Evolutionary conservation across 30 jellyfish, hydroid and myxozoan genomes (phyloP).

Genomic region (Hydra vulgaris): DNA sequence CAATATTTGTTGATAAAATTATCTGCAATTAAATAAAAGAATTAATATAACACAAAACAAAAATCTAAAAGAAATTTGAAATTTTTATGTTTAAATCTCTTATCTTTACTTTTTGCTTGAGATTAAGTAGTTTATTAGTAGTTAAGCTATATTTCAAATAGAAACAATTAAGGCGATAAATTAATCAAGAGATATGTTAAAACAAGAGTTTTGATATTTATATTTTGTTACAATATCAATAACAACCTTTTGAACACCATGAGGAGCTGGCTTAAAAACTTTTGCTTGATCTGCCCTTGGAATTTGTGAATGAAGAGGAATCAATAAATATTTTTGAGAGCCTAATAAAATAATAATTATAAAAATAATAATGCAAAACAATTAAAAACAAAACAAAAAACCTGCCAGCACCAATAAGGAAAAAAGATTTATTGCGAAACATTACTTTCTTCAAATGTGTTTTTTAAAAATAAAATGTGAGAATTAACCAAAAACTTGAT

Average conservation of each 20-base stretch:
- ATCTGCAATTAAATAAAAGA: conserved; percentile 29
- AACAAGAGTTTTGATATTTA: too few species aligned
- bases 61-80: too few species aligned
- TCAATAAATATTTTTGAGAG: conserved; percentile 34
- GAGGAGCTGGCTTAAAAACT: conserved; percentile 86
- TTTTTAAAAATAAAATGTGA: not conserved
- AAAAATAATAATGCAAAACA: not conserved
- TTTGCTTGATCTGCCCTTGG: conserved; percentile 88
- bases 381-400: not conserved
- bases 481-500: conserved; percentile 65
- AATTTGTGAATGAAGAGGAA: conserved; percentile 93
- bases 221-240: too few species aligned
- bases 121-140: too few species aligned
- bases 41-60: too few species aligned
- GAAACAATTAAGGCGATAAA: too few species aligned
- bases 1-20: conserved; percentile 79
- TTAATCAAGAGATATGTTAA: too few species aligned
- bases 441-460: not conserved
- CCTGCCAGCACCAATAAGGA: too few species aligned
- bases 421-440: too few species aligned
- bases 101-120: too few species aligned
- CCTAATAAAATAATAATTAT: conserved; percentile 32
- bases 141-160: too few species aligned
- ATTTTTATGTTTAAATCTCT: too few species aligned
- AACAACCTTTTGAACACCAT: conserved; percentile 69